These are phyloP conservation scores for Solenodon paradoxus DNA, from an alignment of 2,113 vertebrate species.

Conservation along the genomic window DNA sequence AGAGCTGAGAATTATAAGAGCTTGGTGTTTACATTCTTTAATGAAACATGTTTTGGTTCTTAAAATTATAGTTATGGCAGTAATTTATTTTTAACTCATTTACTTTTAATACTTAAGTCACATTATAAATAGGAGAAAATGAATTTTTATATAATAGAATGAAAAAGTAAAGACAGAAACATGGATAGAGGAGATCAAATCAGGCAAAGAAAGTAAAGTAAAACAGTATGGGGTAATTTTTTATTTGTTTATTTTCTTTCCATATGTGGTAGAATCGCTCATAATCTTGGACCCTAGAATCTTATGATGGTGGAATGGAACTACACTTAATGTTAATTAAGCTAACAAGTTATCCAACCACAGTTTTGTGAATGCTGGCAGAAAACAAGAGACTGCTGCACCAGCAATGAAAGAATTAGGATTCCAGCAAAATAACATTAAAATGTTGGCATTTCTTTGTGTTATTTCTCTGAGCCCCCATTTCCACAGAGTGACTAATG, in stretches of 20 bases:
- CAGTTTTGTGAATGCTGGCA: neutral
- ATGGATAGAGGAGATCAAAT: neutral
- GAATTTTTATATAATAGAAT: neutral
- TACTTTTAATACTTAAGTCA: neutral
- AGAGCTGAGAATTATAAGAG: neutral
- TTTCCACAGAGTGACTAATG: neutral
- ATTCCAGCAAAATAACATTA: no score
- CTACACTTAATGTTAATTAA: no score
- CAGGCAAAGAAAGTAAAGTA: neutral
- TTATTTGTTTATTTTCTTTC: no score
- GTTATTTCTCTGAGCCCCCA: neutral
- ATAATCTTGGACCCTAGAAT: neutral
- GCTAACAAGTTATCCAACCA: neutral
- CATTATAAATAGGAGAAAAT: neutral
- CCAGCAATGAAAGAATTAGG: neutral
- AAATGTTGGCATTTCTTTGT: neutral
- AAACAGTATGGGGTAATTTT: no score
- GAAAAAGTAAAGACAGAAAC: neutral
- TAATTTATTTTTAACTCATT: neutral
- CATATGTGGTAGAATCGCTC: rapidly evolving
- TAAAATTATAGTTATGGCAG: neutral
- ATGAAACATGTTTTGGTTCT: neutral
- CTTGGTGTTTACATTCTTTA: neutral
- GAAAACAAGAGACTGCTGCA: neutral
- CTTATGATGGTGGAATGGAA: neutral